Base-by-base conservation (phyloP, 2,113 vertebrate genomes). In the Chloropsis cyanopogon region DNA sequence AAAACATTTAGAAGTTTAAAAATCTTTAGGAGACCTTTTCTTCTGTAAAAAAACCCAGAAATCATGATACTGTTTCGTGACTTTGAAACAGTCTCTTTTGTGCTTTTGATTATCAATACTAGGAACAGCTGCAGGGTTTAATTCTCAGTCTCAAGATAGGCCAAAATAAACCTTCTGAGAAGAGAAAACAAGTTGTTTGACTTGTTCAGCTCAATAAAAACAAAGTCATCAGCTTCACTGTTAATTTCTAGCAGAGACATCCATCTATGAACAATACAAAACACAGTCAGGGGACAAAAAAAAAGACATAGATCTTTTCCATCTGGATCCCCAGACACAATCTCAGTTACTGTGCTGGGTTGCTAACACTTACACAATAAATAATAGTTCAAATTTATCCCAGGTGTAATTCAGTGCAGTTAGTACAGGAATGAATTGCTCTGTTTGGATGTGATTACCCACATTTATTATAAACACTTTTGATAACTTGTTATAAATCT, bases 201-300 rank as follows among this genome's bases (percentile, higher is more conserved):
- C 79, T 86, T 47, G 63, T 83, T 90, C 66, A 82, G 46, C 53
- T 85, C 85, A 82, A 54, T 54, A 86, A 92, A 94, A 92, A 69
- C 61, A 77, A 77, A 92, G 61, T 29, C 66, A 61, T 92, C 63
- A 80, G 14, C 85, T 57, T 86, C 53, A 50, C 28, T n/a, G 69
- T 90, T 94, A 93, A 93, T 84, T 95, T 90, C 82, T 87, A 91
- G 44, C n/a, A 80, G 57, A 87, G 60, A 64, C 57, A 80, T 94
- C 37, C 53, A 49, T 90, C 87, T 94, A 75, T 76, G 53, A 91
- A 61, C 37, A 84, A 68, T 33, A 69, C 23, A 11, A 91, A 70
- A 72, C 87, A 69, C 9, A 75, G 35, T 68, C 49, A 61, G 41
- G 56, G 65, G 29, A 7, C 64, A 26, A 46, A 64, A 72, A 66